phyloP scores from a whole-genome alignment of 2,113 vertebrate species.

The Phyllopteryx taeniolatus region DNA sequence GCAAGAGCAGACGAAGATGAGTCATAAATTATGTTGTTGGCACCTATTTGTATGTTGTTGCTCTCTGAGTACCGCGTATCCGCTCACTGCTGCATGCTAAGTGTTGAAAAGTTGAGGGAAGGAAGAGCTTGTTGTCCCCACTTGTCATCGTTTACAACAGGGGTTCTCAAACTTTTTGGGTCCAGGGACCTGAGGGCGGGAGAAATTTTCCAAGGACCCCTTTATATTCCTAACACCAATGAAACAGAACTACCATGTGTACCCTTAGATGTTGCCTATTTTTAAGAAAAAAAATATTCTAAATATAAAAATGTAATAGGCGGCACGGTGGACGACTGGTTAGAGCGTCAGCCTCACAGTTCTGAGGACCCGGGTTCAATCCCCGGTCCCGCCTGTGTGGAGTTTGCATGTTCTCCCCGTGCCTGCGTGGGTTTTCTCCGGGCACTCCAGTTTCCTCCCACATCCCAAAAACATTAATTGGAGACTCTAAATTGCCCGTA shows the following conservation, averaged over 20 bases:
- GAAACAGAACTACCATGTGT: neutral
- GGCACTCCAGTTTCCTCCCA: too few species aligned
- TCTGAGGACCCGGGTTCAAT: too few species aligned
- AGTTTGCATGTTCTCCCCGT: too few species aligned
- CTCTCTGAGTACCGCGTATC: neutral
- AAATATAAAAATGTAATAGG: too few species aligned
- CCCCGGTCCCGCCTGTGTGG: too few species aligned
- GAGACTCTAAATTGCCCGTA: too few species aligned
- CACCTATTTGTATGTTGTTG: conserved; percentile 26
- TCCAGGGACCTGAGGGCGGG: neutral
- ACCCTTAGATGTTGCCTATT: neutral
- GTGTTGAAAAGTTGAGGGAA: neutral
- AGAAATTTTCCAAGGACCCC: too few species aligned
- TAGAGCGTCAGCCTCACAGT: too few species aligned
- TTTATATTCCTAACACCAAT: neutral
- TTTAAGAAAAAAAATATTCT: too few species aligned
- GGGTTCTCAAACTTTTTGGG: neutral
- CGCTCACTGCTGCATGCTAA: neutral
- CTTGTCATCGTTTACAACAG: neutral
- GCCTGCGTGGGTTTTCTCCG: too few species aligned
- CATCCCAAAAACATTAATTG: too few species aligned
- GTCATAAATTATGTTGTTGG: conserved; percentile 11
- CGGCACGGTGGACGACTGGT: too few species aligned
- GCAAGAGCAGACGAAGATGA: conserved; percentile 17
- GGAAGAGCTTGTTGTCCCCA: neutral